Conservation (phyloP, 2,113 vertebrate genomes). For the Thinocorus orbignyianus region DNA sequence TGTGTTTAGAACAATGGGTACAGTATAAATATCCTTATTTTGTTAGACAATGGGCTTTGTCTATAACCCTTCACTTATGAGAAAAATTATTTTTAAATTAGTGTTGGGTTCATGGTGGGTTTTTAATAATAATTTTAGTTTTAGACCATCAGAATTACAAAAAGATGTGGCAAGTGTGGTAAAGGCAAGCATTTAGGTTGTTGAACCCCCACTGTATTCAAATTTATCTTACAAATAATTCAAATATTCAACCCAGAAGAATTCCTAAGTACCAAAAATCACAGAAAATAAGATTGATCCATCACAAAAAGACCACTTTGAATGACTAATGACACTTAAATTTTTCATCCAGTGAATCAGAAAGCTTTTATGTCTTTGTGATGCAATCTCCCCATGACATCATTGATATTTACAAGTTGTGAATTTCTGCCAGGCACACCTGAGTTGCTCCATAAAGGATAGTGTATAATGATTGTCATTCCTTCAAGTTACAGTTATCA, state of each 20-base stretch:
- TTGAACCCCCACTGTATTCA: neutral
- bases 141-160: neutral
- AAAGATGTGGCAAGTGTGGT: neutral
- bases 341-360: neutral
- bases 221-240: neutral
- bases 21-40: neutral
- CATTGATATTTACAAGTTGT: neutral
- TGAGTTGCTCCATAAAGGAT: neutral
- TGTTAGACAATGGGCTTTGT: neutral
- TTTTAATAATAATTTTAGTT: neutral
- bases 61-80: neutral
- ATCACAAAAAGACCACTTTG: neutral
- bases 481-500: neutral
- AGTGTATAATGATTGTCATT: neutral
- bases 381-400: neutral
- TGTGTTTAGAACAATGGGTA: neutral
- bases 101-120: rapidly evolving
- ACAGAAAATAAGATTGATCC: neutral
- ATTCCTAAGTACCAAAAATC: neutral
- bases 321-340: neutral
- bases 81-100: neutral
- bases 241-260: neutral
- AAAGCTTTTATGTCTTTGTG: neutral
- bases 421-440: neutral
- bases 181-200: neutral